Base-by-base conservation (phyloP, 2,888 invertebrate genomes). In the Lingula anatina region DNA sequence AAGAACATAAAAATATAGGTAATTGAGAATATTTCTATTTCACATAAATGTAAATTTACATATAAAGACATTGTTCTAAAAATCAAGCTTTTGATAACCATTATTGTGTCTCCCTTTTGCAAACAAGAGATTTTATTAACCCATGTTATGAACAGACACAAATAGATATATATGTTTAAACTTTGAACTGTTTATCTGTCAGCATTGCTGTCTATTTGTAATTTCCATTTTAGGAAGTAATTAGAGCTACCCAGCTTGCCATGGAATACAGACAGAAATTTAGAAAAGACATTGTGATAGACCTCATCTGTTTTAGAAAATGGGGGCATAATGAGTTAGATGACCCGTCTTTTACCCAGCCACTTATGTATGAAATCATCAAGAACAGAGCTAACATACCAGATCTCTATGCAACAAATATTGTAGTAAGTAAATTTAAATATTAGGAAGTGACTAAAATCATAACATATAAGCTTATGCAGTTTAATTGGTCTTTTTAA, bases 321-420 rank as follows among this genome's bases (percentile, higher is more conserved):
- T 92, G 90, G 88, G 97, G 97, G 0, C 99, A 99, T 78, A 99
- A 99, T 71, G 97, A 99, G 75, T 70, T 99, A 35, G 99, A 99
- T 71, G 96, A 99, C 77, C 97, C 99, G 0, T 89, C 89, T 1
- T 91, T 97, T 71, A 99, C 97, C 2, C 95, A 97, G 80, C 99
- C 99, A 0, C 69, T 84, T 28, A 81, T 94, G 65, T 99, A 99
- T 73, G 82, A 84, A 68, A 64, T 59, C 4, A 78, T 80, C 26
- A 68, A 70, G 18, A 60, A 57, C 18, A 60, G 71, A 23, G 86
- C 88, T 71, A 88, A 90, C 35, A 86, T 93, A 55, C 93, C 94
- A 15, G 90, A 94, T 73, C 64, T 80, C 18, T 95, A 92, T 70
- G 81, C 85, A 1, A 83, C 85, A 5, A 80, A 83, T 56, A 75